Evolutionary conservation across 2,113 vertebrate genomes (phyloP).

Genomic region (Stegostoma tigrinum): DNA sequence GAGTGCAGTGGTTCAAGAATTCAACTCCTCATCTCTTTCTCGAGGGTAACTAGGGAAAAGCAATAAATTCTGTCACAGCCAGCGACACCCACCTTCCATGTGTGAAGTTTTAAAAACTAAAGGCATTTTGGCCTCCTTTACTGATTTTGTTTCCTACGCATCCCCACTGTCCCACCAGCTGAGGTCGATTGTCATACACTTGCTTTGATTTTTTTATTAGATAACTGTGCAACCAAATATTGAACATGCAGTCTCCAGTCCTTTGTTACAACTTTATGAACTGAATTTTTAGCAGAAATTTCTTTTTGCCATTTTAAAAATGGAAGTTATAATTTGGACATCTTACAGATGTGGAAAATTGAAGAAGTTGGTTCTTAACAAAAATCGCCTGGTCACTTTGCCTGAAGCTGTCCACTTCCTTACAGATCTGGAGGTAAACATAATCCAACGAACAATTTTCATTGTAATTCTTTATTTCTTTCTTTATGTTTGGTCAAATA

Average conservation of each 20-base stretch:
- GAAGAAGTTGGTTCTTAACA: conserved; percentile 88
- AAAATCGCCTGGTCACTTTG: conserved; percentile 88
- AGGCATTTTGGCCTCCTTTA: not conserved
- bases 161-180: not conserved
- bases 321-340: not conserved
- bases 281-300: not conserved
- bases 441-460: not conserved
- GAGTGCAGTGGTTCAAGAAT: too few relatives aligned
- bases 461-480: not conserved
- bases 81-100: too few relatives aligned
- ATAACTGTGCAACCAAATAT: not conserved
- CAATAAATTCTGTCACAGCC: too few relatives aligned
- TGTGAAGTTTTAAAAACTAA: too few relatives aligned
- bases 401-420: conserved; percentile 90
- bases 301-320: not conserved
- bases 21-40: too few relatives aligned
- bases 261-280: too few relatives aligned
- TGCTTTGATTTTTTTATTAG: not conserved
- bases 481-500: not conserved
- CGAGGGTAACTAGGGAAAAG: too few relatives aligned
- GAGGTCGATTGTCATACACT: not conserved
- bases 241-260: not conserved
- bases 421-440: conserved; percentile 73
- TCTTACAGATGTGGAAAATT: conserved; percentile 78
- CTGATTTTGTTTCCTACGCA: not conserved